Evolutionary conservation across 1,140 invertebrate species (phyloP).

Genomic region (Gonioctena quinquepunctata): DNA sequence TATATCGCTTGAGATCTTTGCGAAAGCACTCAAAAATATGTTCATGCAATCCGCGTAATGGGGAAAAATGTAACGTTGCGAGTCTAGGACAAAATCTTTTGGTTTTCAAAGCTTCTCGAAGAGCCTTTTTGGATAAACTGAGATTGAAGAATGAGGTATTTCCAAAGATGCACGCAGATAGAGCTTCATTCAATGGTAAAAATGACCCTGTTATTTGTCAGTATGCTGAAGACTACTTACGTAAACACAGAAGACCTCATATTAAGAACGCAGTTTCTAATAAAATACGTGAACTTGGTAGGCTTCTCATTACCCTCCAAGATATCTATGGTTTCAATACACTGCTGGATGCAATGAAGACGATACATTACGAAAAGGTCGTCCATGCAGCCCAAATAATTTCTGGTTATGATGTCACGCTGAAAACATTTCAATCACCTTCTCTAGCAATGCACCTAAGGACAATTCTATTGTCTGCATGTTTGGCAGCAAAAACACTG

Average conservation of each 20-base stretch:
- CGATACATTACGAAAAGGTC: slow-evolving; percentile 12
- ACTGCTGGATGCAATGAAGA: slow-evolving; percentile 9
- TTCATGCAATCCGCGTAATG: not conserved
- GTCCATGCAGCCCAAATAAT: slow-evolving; percentile 12
- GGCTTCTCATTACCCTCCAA: slow-evolving; percentile 9
- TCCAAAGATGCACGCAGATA: slow-evolving; percentile 21
- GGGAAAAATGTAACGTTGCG: slow-evolving; percentile 9
- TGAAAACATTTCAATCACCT: slow-evolving; percentile 25
- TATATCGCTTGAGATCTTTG: slow-evolving; percentile 6
- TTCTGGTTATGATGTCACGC: slow-evolving; percentile 15
- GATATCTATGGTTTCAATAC: slow-evolving; percentile 8
- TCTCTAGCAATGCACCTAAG: slow-evolving; percentile 27
- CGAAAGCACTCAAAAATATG: slow-evolving; percentile 6
- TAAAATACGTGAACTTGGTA: slow-evolving; percentile 18
- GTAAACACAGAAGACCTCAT: slow-evolving; percentile 5
- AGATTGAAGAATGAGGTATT: slow-evolving; percentile 26
- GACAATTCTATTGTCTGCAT: slow-evolving; percentile 19
- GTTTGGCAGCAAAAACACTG: slow-evolving; percentile 12
- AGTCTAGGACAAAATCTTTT: slow-evolving; percentile 18
- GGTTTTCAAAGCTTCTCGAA: slow-evolving; percentile 18
- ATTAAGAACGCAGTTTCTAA: slow-evolving; percentile 16
- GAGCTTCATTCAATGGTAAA: slow-evolving; percentile 15
- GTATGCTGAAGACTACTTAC: slow-evolving; percentile 8
- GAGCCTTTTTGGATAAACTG: slow-evolving; percentile 20
- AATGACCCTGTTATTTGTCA: slow-evolving; percentile 12